Evolutionary conservation across 92 coral and sea anemone species (phyloP).

Genomic region (Meandrina meandrites): DNA sequence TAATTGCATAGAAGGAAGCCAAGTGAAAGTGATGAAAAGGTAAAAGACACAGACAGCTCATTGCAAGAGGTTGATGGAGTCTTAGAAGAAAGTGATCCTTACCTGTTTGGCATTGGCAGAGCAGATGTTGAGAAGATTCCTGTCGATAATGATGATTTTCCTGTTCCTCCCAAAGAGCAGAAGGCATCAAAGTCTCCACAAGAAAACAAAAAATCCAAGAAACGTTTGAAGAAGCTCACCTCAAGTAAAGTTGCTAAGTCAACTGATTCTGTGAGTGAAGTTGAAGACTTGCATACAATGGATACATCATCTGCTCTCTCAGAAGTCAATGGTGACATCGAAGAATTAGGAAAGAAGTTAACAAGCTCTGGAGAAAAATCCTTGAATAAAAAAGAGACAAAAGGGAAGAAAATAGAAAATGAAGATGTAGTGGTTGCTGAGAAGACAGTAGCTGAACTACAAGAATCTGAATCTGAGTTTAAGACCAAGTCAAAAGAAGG

Average conservation of each 20-base stretch:
- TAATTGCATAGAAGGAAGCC: background rate
- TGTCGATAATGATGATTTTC: background rate
- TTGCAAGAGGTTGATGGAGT: background rate
- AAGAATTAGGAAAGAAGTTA: background rate
- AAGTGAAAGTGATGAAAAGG: constrained; percentile 13
- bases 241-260: background rate
- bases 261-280: background rate
- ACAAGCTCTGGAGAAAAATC: background rate
- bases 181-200: background rate
- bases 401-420: background rate
- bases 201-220: constrained; percentile 13
- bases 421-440: background rate
- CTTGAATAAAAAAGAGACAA: background rate
- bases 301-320: background rate
- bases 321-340: background rate
- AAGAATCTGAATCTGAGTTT: background rate
- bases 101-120: constrained; percentile 2
- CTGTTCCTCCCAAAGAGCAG: background rate
- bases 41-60: background rate
- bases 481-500: background rate
- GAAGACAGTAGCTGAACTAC: background rate
- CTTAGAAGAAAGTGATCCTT: constrained; percentile 46
- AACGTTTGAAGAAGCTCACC: background rate
- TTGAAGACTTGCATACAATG: background rate
- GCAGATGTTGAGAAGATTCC: background rate